Conservation (phyloP, 2,113 vertebrate genomes). For the Vombatus ursinus region DNA sequence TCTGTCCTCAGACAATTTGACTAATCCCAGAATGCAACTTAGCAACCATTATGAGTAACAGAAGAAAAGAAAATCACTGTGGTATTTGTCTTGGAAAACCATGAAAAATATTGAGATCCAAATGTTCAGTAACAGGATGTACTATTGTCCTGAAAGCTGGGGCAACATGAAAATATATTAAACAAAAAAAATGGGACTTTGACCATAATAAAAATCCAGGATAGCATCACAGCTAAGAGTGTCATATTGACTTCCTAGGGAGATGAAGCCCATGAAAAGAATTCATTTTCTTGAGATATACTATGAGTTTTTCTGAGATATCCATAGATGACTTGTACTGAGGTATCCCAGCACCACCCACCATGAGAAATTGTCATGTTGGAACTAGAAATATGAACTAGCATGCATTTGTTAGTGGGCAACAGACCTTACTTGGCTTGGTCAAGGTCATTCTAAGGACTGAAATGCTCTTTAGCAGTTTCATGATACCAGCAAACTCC, state of each 20-base stretch:
- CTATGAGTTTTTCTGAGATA: background rate
- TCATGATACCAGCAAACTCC: constrained; percentile 28
- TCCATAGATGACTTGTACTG: background rate
- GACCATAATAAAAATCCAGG: constrained; percentile 75
- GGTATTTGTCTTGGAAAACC: constrained; percentile 83
- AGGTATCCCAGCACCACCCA: background rate
- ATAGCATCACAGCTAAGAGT: constrained; percentile 60
- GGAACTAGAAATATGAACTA: background rate
- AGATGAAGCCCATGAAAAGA: constrained; percentile 27
- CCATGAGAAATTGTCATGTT: background rate
- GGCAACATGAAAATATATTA: constrained; percentile 72
- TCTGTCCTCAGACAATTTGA: constrained; percentile 75
- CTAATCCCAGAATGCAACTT: constrained; percentile 65
- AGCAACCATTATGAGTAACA: constrained; percentile 77
- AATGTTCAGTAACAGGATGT: constrained; percentile 75
- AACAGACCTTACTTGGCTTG: background rate
- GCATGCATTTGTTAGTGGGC: background rate
- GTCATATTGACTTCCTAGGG: constrained; percentile 48
- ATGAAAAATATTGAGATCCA: constrained; percentile 73
- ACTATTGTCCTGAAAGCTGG: constrained; percentile 63
- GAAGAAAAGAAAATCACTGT: constrained; percentile 76
- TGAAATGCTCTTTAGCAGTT: constrained; percentile 15
- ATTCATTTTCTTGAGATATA: background rate
- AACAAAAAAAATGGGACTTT: constrained; percentile 67
- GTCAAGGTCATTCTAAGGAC: background rate